phyloP scores from a whole-genome alignment of 2,797 vertebrate genomes.

The Peromyscus nudipes region DNA sequence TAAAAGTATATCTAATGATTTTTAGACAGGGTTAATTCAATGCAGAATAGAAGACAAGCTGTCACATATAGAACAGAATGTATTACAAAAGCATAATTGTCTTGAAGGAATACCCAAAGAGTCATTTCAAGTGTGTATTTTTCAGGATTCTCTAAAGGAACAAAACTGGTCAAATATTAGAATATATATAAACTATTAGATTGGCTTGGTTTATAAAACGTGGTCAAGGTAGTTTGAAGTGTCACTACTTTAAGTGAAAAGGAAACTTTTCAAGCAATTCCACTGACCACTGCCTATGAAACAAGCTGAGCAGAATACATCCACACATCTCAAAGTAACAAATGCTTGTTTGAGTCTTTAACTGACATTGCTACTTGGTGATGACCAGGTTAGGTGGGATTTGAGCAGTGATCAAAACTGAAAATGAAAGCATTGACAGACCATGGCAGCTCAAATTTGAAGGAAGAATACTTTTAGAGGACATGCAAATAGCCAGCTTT shows the following conservation, averaged over 20 bases:
- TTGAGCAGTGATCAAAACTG: not conserved
- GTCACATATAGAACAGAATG: not conserved
- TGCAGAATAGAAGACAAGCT: not conserved
- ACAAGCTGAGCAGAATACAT: not conserved
- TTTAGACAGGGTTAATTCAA: not conserved
- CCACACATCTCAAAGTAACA: not conserved
- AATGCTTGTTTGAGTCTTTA: not conserved
- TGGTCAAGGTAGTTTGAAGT: not conserved
- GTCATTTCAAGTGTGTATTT: not conserved
- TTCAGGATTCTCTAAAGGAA: not conserved
- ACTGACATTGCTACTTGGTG: not conserved
- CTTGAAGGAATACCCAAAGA: not conserved
- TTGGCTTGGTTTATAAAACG: not conserved
- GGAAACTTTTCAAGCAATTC: slow-evolving; percentile 9
- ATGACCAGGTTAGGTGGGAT: not conserved
- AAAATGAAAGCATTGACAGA: not conserved
- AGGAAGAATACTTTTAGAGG: not conserved
- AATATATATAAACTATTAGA: not conserved
- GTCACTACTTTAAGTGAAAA: not conserved
- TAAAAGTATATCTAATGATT: not conserved
- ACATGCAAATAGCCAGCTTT: not conserved
- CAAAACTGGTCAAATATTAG: not conserved
- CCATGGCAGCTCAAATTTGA: not conserved
- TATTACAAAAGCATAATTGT: not conserved
- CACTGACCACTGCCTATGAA: not conserved